phyloP scores from a whole-genome alignment of 1,140 invertebrate species.

The Notospermus geniculatus region DNA sequence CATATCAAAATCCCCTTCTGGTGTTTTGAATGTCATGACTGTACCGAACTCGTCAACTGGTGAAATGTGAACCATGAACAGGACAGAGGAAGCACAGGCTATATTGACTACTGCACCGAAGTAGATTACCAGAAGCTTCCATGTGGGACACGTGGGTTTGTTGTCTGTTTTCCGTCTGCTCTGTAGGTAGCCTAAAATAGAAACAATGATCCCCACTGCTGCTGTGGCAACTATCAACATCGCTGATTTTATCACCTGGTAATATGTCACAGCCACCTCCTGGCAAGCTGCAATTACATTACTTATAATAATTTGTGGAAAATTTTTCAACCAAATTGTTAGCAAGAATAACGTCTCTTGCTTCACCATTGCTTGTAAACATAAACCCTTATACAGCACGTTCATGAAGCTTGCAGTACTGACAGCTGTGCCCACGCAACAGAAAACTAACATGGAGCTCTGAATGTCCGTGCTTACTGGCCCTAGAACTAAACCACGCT shows the following conservation, averaged over 20 bases:
- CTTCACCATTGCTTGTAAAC: conserved; percentile 34
- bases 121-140: background rate
- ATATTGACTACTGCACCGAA: background rate
- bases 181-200: background rate
- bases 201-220: background rate
- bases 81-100: background rate
- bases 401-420: conserved; percentile 38
- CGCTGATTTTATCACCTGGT: conserved; percentile 40
- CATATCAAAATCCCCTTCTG: background rate
- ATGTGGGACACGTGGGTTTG: background rate
- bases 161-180: background rate
- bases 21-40: background rate
- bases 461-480: conserved; percentile 26
- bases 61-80: background rate
- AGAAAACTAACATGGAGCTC: conserved; percentile 36
- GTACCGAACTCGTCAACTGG: background rate
- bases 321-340: conserved; percentile 41
- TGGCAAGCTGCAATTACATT: conserved; percentile 37
- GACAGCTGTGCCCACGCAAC: conserved; percentile 39
- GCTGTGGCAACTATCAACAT: conserved; percentile 27
- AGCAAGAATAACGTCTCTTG: conserved; percentile 34
- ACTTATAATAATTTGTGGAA: conserved; percentile 41
- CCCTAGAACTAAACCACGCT: conserved; percentile 44
- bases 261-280: conserved; percentile 44
- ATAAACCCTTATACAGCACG: conserved; percentile 35